A percentile compares a stretch with the other conserved stretches of the same genome.
These are phyloP conservation scores for Osedax frankpressi DNA, from an alignment of 2,888 invertebrate species.

Conservation along the genomic window DNA sequence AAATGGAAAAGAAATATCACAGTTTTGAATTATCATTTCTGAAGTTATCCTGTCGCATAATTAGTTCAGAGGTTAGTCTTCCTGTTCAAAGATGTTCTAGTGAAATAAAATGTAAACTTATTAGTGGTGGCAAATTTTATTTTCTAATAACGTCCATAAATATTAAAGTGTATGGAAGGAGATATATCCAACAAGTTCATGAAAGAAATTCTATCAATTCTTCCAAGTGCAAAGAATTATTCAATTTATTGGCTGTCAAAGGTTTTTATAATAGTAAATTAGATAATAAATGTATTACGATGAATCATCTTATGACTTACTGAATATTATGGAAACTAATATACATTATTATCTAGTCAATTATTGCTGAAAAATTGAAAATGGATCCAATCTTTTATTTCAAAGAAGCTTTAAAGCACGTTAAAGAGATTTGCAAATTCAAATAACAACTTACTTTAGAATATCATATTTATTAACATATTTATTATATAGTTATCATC, in stretches of 20 bases:
- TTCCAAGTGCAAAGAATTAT: not conserved
- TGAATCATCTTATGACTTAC: too few species aligned
- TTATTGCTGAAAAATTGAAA: not conserved
- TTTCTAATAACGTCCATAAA: too few species aligned
- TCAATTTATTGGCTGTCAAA: not conserved
- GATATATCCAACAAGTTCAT: not conserved
- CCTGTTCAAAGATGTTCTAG: too few species aligned
- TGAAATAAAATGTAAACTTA: too few species aligned
- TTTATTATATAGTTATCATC: too few species aligned
- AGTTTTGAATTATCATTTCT: not conserved
- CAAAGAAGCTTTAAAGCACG: not conserved
- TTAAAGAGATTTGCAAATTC: not conserved
- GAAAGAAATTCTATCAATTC: not conserved
- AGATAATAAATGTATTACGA: too few species aligned
- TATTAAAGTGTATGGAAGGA: not conserved
- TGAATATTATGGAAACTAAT: too few species aligned
- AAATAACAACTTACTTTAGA: not conserved
- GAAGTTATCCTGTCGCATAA: not conserved
- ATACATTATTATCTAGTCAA: not conserved
- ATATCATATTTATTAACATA: too few species aligned
- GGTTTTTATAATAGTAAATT: too few species aligned
- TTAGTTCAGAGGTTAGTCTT: not conserved
- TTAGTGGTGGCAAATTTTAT: too few species aligned
- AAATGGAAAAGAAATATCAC: not conserved
- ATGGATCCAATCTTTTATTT: not conserved